phyloP scores from a whole-genome alignment of 1,140 invertebrate species.

The Drosophila funebris region DNA sequence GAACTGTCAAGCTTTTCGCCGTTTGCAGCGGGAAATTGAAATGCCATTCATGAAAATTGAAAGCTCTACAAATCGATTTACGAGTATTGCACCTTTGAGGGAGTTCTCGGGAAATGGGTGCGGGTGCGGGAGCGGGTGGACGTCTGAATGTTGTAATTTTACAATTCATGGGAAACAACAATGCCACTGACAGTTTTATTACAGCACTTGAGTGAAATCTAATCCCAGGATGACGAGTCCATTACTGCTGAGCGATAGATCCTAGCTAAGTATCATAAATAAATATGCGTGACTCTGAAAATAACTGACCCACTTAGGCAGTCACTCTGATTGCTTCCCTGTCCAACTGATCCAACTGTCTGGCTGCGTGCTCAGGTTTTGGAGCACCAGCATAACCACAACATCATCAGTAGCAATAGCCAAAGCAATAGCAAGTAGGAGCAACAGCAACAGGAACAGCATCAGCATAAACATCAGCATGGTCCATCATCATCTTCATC shows the following conservation, averaged over 20 bases:
- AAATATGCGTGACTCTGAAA: conserved; percentile 48
- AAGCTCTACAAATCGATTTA: conserved; percentile 28
- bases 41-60: conserved; percentile 47
- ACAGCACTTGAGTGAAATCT: conserved; percentile 28
- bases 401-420: background rate
- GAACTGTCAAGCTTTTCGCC: background rate
- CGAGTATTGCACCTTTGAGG: background rate
- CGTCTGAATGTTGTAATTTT: conserved; percentile 20
- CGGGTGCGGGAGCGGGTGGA: conserved; percentile 2
- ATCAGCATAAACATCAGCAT: conserved; percentile 4
- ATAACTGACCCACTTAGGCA: conserved; percentile 68
- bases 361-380: conserved; percentile 23
- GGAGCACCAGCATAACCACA: background rate
- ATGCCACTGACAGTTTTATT: conserved; percentile 26
- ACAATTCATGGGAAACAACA: conserved; percentile 5
- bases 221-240: conserved; percentile 5
- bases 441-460: conserved; percentile 10
- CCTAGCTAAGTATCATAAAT: conserved; percentile 19
- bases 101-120: conserved; percentile 14
- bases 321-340: background rate
- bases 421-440: background rate
- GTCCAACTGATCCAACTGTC: background rate
- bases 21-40: conserved; percentile 34
- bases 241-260: background rate
- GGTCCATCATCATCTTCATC: conserved; percentile 30